These are phyloP conservation scores for Labia minor DNA, from an alignment of 2,888 invertebrate species.

Conservation along the genomic window DNA sequence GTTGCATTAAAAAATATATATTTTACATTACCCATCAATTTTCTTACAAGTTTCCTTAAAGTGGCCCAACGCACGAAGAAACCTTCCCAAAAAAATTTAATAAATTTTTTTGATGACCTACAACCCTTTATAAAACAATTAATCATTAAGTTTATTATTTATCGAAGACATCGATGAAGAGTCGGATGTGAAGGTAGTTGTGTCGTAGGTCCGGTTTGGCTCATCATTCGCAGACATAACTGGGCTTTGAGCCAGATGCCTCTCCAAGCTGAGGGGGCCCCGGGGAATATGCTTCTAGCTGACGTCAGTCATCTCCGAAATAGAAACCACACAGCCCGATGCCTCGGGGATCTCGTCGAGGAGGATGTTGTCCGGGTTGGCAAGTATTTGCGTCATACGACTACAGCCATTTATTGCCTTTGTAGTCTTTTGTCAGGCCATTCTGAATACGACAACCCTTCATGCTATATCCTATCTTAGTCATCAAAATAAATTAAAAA, in stretches of 20 bases:
- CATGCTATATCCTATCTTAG: too few relatives aligned
- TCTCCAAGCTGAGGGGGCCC: neutral
- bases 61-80: too few relatives aligned
- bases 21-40: too few relatives aligned
- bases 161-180: too few relatives aligned
- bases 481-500: too few relatives aligned
- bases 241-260: neutral
- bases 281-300: neutral
- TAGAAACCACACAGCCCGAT: neutral
- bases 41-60: too few relatives aligned
- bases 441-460: too few relatives aligned
- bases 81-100: too few relatives aligned
- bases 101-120: too few relatives aligned
- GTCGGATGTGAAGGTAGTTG: neutral
- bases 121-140: too few relatives aligned
- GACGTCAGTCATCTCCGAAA: neutral
- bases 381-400: neutral
- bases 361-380: conserved; percentile 13
- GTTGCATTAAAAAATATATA: too few relatives aligned
- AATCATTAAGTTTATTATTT: too few relatives aligned
- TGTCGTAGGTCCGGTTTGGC: neutral
- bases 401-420: neutral
- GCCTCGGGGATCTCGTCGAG: neutral
- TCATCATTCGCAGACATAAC: neutral
- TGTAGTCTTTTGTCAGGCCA: neutral